Conservation (phyloP, 2,888 invertebrate genomes). For the Chaetogeoica ovagalla region DNA sequence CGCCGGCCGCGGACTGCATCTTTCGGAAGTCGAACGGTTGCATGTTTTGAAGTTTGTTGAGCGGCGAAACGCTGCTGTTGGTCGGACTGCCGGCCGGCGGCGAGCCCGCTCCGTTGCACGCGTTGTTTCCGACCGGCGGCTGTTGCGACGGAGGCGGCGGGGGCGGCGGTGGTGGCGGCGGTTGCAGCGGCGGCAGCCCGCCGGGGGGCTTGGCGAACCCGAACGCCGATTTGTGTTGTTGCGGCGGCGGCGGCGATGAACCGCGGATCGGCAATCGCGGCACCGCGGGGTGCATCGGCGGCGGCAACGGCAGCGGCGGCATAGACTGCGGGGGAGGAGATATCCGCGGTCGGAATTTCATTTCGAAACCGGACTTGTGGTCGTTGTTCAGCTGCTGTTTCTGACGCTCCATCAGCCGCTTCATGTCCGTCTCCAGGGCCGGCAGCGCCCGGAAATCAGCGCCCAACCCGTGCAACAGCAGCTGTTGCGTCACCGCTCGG, state of each 20-base stretch:
- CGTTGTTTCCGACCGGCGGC: neutral
- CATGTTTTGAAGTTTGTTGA: conserved; percentile 90
- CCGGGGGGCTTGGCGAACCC: conserved; percentile 57
- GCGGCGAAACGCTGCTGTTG: conserved; percentile 70
- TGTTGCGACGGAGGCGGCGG: neutral
- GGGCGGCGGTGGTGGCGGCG: neutral
- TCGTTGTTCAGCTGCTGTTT: conserved; percentile 48
- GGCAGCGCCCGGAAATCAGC: conserved; percentile 63
- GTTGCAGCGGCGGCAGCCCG: conserved; percentile 53
- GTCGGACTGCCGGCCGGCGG: conserved; percentile 64
- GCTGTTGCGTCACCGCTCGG: conserved; percentile 75
- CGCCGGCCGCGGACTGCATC: conserved; percentile 59
- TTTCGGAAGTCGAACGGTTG: conserved; percentile 93
- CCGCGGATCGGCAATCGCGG: conserved; percentile 55
- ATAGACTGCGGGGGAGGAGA: conserved; percentile 40
- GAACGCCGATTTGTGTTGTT: conserved; percentile 54
- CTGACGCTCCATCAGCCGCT: conserved; percentile 63
- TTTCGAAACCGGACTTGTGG: conserved; percentile 42
- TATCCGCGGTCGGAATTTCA: conserved; percentile 39
- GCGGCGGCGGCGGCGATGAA: conserved; percentile 59
- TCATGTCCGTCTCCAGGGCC: conserved; percentile 64
- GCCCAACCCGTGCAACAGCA: conserved; percentile 61
- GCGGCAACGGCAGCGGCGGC: conserved; percentile 60
- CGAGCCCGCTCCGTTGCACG: conserved; percentile 29
- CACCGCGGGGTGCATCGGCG: conserved; percentile 59